These are phyloP conservation scores for Scaptomyza caliginosa DNA, from an alignment of 2,888 invertebrate genomes.

Conservation along the genomic window DNA sequence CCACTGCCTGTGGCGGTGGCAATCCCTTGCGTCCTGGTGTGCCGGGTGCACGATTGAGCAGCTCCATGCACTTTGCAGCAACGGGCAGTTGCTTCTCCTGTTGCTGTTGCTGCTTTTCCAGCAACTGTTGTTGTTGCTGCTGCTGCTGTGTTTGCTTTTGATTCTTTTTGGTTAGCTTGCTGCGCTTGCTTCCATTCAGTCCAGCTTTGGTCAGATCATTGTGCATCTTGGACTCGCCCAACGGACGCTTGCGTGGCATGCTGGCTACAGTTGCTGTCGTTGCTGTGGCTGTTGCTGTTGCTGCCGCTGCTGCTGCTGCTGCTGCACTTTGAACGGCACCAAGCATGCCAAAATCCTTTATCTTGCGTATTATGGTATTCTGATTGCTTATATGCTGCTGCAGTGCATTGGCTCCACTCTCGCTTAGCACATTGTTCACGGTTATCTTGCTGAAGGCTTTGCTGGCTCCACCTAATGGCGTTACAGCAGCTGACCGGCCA, in stretches of 20 bases:
- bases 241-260: constrained; percentile 64
- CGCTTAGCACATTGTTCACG: constrained; percentile 80
- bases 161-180: constrained; percentile 45
- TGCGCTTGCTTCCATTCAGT: constrained; percentile 56
- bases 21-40: constrained; percentile 83
- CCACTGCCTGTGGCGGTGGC: constrained; percentile 92
- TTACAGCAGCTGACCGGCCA: constrained; percentile 41
- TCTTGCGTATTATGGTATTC: constrained; percentile 82
- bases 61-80: constrained; percentile 2
- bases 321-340: constrained; percentile 55
- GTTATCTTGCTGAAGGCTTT: constrained; percentile 82
- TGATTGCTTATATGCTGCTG: constrained; percentile 75
- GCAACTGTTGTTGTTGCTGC: constrained; percentile 12
- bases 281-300: constrained; percentile 16
- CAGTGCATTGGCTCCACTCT: constrained; percentile 73
- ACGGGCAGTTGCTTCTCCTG: neutral
- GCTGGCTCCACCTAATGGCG: constrained; percentile 44
- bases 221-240: constrained; percentile 49
- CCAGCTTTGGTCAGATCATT: constrained; percentile 44
- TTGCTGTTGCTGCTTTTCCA: constrained; percentile 57
- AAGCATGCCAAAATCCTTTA: constrained; percentile 83
- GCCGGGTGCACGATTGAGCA: constrained; percentile 45
- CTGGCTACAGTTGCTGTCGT: neutral
- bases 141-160: constrained; percentile 3
- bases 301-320: constrained; percentile 21